Conservation (phyloP, 2,113 vertebrate genomes). For the Agapornis roseicollis region DNA sequence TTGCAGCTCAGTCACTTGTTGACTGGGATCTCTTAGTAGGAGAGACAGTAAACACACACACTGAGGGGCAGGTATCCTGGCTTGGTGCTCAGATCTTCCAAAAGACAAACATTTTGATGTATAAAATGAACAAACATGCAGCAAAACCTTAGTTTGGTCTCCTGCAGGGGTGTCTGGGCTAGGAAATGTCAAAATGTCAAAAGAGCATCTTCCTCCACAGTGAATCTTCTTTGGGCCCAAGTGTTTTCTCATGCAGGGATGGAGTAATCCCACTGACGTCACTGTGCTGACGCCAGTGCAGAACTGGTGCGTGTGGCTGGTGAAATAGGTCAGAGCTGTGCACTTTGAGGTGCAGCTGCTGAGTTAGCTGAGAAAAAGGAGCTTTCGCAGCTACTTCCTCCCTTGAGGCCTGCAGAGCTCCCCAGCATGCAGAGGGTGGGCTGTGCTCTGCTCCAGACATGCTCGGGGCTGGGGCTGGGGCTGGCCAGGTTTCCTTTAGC, state of each 20-base stretch:
- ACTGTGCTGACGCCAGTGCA: neutral
- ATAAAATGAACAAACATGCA: neutral
- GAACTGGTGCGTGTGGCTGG: neutral
- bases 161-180: neutral
- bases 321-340: slow-evolving; percentile 11
- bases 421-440: neutral
- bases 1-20: neutral
- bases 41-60: neutral
- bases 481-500: neutral
- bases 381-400: slow-evolving; percentile 5
- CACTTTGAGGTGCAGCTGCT: neutral
- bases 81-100: neutral
- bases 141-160: neutral
- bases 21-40: neutral
- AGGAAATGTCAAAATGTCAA: neutral
- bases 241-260: neutral
- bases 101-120: neutral
- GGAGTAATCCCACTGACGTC: slow-evolving; percentile 2
- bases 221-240: neutral
- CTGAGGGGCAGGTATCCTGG: neutral
- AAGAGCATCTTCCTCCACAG: neutral
- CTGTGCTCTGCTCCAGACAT: neutral
- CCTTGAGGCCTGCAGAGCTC: neutral
- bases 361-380: neutral
- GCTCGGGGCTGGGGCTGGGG: rapidly evolving